These are phyloP conservation scores for Dryobotodes eremita DNA, from an alignment of 2,888 invertebrate genomes.

Conservation along the genomic window DNA sequence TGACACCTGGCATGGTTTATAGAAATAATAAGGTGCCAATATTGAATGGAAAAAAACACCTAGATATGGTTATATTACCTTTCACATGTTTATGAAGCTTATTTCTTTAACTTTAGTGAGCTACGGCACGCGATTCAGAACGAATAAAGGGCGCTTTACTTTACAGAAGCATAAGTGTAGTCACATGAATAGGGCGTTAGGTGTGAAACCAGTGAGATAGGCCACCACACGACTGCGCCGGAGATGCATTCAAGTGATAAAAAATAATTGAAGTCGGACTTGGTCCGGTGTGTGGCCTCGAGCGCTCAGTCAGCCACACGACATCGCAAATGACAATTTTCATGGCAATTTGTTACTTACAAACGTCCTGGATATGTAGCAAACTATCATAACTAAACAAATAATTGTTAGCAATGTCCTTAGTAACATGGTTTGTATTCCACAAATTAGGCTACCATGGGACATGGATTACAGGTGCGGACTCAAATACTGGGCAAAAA, in stretches of 20 bases:
- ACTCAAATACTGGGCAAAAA: neutral
- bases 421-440: neutral
- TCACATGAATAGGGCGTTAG: conserved; percentile 75
- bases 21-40: neutral
- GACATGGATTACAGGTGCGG: neutral
- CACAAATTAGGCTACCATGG: neutral
- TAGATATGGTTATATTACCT: neutral
- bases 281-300: conserved; percentile 70
- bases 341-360: conserved; percentile 64
- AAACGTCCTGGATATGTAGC: conserved; percentile 45
- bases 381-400: conserved; percentile 9
- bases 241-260: conserved; percentile 84
- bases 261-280: conserved; percentile 84
- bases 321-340: conserved; percentile 68
- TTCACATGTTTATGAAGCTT: neutral
- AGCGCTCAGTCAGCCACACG: conserved; percentile 55
- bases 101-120: conserved; percentile 13
- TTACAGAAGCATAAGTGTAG: conserved; percentile 69
- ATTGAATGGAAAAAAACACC: neutral
- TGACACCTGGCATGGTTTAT: conserved; percentile 7
- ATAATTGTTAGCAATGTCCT: conserved; percentile 16
- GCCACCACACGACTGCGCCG: conserved; percentile 68
- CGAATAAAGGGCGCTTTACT: conserved; percentile 56
- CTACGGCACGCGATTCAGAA: conserved; percentile 10
- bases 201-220: conserved; percentile 81